A percentile compares a stretch with the other conserved stretches of the same genome.
Evolutionary conservation across 2,797 vertebrate species (phyloP).

Genomic region (Xerus rutilus): DNA sequence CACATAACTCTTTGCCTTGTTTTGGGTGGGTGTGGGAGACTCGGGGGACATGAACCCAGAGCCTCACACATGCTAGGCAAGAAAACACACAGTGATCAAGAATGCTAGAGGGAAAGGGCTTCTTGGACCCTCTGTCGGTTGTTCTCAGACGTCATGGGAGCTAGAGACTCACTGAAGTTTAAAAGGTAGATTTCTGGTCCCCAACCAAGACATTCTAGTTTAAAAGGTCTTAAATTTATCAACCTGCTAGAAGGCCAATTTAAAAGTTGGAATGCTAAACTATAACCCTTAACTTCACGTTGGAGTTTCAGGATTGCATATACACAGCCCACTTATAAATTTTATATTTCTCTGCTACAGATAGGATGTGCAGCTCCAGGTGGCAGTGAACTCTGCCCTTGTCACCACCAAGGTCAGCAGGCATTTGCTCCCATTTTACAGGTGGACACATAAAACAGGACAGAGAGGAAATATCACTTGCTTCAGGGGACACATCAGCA

Average conservation of each 20-base stretch:
- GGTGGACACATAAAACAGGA: not conserved
- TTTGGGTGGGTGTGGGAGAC: too few relatives aligned
- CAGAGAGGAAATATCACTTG: not conserved
- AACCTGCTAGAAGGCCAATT: not conserved
- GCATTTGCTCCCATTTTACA: not conserved
- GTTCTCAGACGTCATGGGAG: not conserved
- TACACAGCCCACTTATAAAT: not conserved
- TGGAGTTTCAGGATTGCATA: not conserved
- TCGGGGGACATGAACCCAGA: too few relatives aligned
- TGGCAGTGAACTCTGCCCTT: not conserved
- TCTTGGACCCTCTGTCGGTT: not conserved
- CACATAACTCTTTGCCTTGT: not conserved
- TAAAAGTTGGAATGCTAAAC: conserved; percentile 4
- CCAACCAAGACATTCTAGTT: not conserved
- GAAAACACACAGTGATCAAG: not conserved
- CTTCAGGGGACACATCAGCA: not conserved
- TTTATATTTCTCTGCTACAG: not conserved
- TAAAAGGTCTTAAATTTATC: not conserved
- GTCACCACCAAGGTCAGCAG: not conserved
- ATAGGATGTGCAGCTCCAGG: not conserved
- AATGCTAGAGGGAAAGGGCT: not conserved
- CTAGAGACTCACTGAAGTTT: not conserved
- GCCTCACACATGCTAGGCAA: too few relatives aligned
- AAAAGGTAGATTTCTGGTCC: not conserved
- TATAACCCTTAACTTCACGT: conserved; percentile 1